Base-by-base conservation (phyloP, 1,140 invertebrate species). In the Cyclargus thomasi region DNA sequence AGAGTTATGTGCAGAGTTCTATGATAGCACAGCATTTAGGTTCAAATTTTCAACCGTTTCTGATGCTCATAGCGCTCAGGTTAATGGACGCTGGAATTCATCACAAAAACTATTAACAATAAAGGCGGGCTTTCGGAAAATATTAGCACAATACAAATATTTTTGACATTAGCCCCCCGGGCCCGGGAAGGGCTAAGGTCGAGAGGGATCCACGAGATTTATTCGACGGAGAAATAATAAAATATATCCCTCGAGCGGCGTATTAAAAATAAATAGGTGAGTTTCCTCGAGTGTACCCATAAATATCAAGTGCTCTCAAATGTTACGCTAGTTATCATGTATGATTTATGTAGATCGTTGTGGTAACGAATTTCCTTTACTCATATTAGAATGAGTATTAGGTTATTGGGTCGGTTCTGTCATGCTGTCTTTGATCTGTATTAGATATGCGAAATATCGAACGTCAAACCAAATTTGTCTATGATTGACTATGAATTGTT, bases 231-330 rank as follows among this genome's bases (percentile, higher is more conserved):
- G 39, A 47, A 47, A 47, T 47, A 47, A 47, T 47, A 47, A 47
- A 47, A 47, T 47, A 47, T 47, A 47, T 47, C 39, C 39, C 39
- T 47, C 39, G 14, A 47, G 39, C 39, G 39, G 39, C 39, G 39
- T 47, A 47, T 47, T 47, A 47, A 47, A 47, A 47, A 47, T 47
- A 47, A 47, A 47, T 47, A 47, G 39, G 39, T 47, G 39, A 47
- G 39, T 47, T 47, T 47, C 8, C 39, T 47, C 39, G 39, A 47
- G 39, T 47, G 39, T 47, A 47, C 39, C 39, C 39, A 47, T 47
- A 16, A 47, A 47, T 47, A 47, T 47, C 39, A 47, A 47, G 39
- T 47, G 39, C 39, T 47, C 39, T 47, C 39, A 14, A 47, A 47
- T 47, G 10, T 16, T 47, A 14, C 39, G 39, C 39, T 47, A 47